Base-by-base conservation (phyloP, 2,888 invertebrate species). In the Caenorhabditis wallacei region DNA sequence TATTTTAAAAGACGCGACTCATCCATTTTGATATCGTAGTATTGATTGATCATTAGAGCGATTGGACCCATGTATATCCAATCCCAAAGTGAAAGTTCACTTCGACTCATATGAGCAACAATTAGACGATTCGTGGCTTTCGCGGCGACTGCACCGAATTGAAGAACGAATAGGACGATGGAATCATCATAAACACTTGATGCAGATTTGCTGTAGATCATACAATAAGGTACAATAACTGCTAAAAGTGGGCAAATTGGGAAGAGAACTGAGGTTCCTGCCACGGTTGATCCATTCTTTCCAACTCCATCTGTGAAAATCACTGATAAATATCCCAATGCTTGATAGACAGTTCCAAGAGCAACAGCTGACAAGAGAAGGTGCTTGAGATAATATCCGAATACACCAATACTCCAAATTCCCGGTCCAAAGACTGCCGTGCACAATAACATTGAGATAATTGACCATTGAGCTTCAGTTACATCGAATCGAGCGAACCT, bases 21-120 rank as follows among this genome's bases (percentile, higher is more conserved):
- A 56, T 75, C 66, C 54, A 87, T 79, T 7, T 81, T 64, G 64
- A 82, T 85, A 57, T 87, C 84, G 61, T 87, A 87, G 61, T 87
- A 87, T 94, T 99, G 99, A 94, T 99, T 99, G 85, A 98, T 95
- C 93, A 98, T 97, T 89, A 99, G 94, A 94, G 97, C 95, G 43
- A 95, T 95, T 16, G 98, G 98, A 4, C 98, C 98, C 82, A 97
- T 93, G 82, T 98, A 94, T 53, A 96, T 95, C 94, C 96, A 95
- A 93, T 99, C 99, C 93, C 96, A 95, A 92, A 97, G 96, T 87
- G 96, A 95, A 95, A 99, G 96, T 94, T 97, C 97, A 93, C 97
- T 97, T 93, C 96, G 96, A n/a, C 97, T 97, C 99, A 99, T 99
- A 92, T 99, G 98, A 63, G 98, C 98, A 91, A 99, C 97, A 97